Evolutionary conservation across 2,888 invertebrate genomes (phyloP), one percentile per base, ranked within the genome.

Genomic region (Bombylius major): DNA sequence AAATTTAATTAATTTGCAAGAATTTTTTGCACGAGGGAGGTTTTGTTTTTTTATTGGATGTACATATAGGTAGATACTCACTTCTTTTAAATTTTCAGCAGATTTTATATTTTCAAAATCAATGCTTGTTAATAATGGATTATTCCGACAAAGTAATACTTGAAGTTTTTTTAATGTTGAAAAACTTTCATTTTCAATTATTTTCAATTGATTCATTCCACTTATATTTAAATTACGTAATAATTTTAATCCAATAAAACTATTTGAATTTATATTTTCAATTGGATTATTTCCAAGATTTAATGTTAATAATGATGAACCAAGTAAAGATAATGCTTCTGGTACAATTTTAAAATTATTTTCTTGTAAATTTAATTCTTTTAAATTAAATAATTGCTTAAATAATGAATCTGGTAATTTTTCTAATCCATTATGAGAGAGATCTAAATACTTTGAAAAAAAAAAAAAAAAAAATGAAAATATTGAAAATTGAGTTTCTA

Each of bases 271-370:
- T 4, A 86, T 70, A 61, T 78, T 77, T 23, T 76, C 68, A 49
- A 86, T 77, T 0, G 77, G 77, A 69, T 86, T 86, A 58, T 77
- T 75, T 60, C 82, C 82, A 63, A 86, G 73, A 45, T 79, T 79
- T 23, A 86, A 73, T 55, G 76, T 77, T 64, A 79, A 73, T 58
- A 86, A 70, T 6, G 78, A 77, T 51, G 69, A 69, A n/a, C 80
- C 78, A 36, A 83, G 68, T 54, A 77, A 65, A 51, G 72, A 76
- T 49, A 84, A 66, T 62, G 78, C 77, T 53, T 76, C 74, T 0
- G 86, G 84, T 23, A 85, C 79, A 6, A 73, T 76, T 48, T 76
- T 74, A 54, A 86, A 76, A 51, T 75, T 70, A 68, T 86, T 86
- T 48, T 78, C 76, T 1, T 82, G 78, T 51, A 86, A 67, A 66